A percentile compares a stretch with the other conserved stretches of the same genome.
phyloP scores from a whole-genome alignment of 2,888 invertebrate genomes.

The Lottia gigantea region DNA sequence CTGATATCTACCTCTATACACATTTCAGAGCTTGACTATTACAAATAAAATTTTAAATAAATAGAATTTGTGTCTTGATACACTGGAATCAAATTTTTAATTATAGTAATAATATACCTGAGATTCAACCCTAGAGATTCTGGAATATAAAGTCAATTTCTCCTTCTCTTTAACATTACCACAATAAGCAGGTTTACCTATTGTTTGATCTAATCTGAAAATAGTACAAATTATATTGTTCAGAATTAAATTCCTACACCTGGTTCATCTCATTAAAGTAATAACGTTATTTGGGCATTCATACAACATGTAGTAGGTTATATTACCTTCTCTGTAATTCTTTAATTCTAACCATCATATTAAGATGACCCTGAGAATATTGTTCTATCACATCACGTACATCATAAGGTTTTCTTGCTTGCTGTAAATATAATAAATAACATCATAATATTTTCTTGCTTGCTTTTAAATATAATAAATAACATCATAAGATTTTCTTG shows the following conservation, averaged over 20 bases:
- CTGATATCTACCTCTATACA: too few relatives aligned
- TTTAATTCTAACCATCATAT: conserved; percentile 90
- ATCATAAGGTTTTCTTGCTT: conserved; percentile 76
- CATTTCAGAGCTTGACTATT: too few relatives aligned
- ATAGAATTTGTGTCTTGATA: neutral
- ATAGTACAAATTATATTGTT: neutral
- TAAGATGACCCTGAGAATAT: conserved; percentile 86
- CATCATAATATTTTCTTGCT: too few relatives aligned
- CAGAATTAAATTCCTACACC: too few relatives aligned
- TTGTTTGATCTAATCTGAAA: conserved; percentile 80
- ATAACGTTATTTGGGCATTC: too few relatives aligned
- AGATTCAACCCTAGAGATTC: conserved; percentile 81
- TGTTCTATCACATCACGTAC: conserved; percentile 88
- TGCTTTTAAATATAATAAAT: too few relatives aligned
- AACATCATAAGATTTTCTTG: too few relatives aligned
- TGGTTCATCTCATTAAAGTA: too few relatives aligned
- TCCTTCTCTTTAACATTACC: conserved; percentile 79
- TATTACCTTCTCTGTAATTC: conserved; percentile 71
- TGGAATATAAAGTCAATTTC: conserved; percentile 82
- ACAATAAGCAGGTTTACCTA: conserved; percentile 81
- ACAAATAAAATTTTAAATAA: too few relatives aligned
- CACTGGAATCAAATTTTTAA: neutral
- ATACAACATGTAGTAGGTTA: too few relatives aligned
- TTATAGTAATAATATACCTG: conserved; percentile 73
- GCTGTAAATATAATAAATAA: conserved; percentile 20